Evolutionary conservation across 2,113 vertebrate genomes (phyloP), one percentile per base, ranked within the genome.

Genomic region (Dendropsophus ebraccatus): DNA sequence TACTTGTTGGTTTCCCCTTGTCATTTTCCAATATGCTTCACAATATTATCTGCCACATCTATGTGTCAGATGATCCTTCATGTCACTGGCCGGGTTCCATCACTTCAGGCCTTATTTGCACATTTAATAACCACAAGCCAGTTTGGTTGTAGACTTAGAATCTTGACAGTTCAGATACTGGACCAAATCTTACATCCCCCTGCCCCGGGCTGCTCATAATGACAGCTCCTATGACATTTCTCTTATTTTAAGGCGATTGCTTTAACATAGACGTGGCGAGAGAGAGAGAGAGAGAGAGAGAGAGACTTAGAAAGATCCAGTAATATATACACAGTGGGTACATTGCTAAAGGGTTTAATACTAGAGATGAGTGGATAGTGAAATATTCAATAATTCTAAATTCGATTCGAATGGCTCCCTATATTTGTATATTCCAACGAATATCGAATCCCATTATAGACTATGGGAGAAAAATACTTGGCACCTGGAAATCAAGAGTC

Each of bases 91-190:
- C 5, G 14, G 52, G 47, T 30, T 76, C 45, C 73, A 50, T 76
- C 25, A 76, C 45, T 76, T 30, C 14, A 52, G 73, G 73, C 23
- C 8, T 76, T 74, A 74, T 49, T 74, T 32, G 75, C 49, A 77
- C 49, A 54, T 77, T n/a, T 77, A 77, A 77, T 52, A 77, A 77
- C 25, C 50, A 30, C 50, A 77, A 32, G 47, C 28, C 75, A 54
- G 25, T 19, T 54, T 32, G n/a, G 28, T 54, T 77, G n/a, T 47
- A 25, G 41, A 45, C 5, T 45, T 12, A 9, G 21, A 73, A 73
- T 73, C 37, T 45, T 73, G 70, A 45, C 30, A 69, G 30, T 69
- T 69, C 65, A 69, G 65, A 37, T 37, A 69, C 16, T 69, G 16
- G 65, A 69, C 65, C 65, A 69, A 69, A 35, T 69, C 21, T 35